Conservation (phyloP, 2,888 invertebrate genomes). For the Dasysyrphus albostriatus region DNA sequence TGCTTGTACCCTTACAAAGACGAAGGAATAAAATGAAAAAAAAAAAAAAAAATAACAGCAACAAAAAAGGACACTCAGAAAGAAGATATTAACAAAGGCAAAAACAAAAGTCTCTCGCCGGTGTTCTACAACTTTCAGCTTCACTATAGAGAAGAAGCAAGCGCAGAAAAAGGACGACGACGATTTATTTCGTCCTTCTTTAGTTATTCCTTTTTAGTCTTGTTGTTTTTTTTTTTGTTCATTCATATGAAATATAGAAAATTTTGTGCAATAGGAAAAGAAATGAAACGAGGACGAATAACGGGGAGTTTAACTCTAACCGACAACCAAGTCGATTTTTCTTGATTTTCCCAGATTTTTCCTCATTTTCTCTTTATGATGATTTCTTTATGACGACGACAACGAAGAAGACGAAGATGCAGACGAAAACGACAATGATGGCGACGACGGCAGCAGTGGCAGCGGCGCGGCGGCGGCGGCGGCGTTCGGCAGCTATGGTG, state of each 20-base stretch:
- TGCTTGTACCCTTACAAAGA: constrained; percentile 25
- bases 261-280: constrained; percentile 32
- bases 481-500: not conserved
- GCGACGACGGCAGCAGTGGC: not conserved
- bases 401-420: constrained; percentile 16
- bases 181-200: constrained; percentile 33
- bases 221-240: constrained; percentile 37
- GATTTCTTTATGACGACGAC: constrained; percentile 61
- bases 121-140: constrained; percentile 71
- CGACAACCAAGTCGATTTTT: constrained; percentile 69
- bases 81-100: constrained; percentile 47
- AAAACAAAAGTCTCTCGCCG: constrained; percentile 68
- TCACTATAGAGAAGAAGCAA: constrained; percentile 51
- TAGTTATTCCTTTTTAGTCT: constrained; percentile 26
- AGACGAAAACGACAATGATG: constrained; percentile 26
- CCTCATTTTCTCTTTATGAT: constrained; percentile 62
- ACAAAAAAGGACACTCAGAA: constrained; percentile 49
- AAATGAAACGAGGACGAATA: constrained; percentile 61
- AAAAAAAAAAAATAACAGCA: not conserved
- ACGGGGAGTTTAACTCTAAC: constrained; percentile 45
- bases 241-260: constrained; percentile 37
- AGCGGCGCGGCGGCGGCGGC: not conserved
- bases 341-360: constrained; percentile 68
- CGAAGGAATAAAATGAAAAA: constrained; percentile 15
- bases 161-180: constrained; percentile 18